Base-by-base conservation (phyloP, 2,888 invertebrate genomes). In the Anodontia alba region DNA sequence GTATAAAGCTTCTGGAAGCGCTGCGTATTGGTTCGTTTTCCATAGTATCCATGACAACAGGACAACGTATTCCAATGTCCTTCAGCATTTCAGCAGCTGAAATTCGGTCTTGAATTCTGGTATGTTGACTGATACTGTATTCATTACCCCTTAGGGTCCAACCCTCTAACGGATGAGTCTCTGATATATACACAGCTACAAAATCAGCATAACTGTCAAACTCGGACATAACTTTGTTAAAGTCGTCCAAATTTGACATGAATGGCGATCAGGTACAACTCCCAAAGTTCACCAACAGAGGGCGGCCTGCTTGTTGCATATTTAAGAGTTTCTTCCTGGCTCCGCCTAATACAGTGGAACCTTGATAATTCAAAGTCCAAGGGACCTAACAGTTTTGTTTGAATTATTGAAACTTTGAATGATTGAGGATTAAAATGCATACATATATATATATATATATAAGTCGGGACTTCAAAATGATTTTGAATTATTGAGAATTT, bases 261-360 rank as follows among this genome's bases (percentile, higher is more conserved):
- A 92, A 92, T 75, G 92, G 92, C 20, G 91, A 91, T 92, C 92
- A 92, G 83, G 89, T 89, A 78, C 92, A 91, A 81, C 92, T 92
- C 23, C 92, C 92, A 54, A 92, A 92, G 82, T 89, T 91, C n/a
- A 93, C 73, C n/a, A 92, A 88, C 74, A 92, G 86, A 26, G 91
- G 90, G 8, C 92, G 84, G 0, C 80, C 87, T 12, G 62, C 15
- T 33, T 78, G 84, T 75, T 83, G 73, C 75, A 86, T 80, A 70
- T 83, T 80, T 26, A 87, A 69, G 17, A 90, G 75, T 43, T 75
- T 81, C 8, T 51, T 75, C 12, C 23, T 0, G 0, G 29, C 36
- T 23, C 72, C 74, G n/a, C n/a, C n/a, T n/a, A n/a, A n/a, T n/a
- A n/a, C n/a, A n/a, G n/a, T n/a, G n/a, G n/a, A n/a, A n/a, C n/a